These are phyloP conservation scores for Cotesia glomerata DNA, from an alignment of 1,140 invertebrate genomes.

Conservation along the genomic window DNA sequence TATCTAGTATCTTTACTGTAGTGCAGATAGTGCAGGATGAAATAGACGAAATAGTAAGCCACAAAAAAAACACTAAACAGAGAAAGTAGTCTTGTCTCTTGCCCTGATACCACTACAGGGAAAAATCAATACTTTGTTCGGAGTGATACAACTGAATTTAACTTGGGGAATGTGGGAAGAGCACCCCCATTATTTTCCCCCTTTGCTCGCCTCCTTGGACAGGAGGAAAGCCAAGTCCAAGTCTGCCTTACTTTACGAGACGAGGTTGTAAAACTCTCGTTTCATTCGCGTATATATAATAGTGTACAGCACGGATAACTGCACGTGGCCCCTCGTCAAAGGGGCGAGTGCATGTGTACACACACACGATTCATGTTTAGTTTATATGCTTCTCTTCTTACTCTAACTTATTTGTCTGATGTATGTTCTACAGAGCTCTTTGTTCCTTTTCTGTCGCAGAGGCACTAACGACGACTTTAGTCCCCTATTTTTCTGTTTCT, in stretches of 20 bases:
- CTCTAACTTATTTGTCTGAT: too few relatives aligned
- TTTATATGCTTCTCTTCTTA: not conserved
- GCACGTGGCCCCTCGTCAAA: constrained; percentile 1
- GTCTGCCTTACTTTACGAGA: constrained; percentile 14
- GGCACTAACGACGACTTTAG: not conserved
- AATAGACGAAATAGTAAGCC: not conserved
- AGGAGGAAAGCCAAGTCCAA: not conserved
- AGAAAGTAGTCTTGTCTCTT: constrained; percentile 1
- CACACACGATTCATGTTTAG: constrained; percentile 11
- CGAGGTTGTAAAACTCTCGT: constrained; percentile 27
- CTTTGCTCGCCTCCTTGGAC: not conserved
- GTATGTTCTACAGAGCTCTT: too few relatives aligned
- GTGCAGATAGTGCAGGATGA: not conserved
- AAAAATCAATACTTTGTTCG: constrained; percentile 18
- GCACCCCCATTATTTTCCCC: constrained; percentile 3
- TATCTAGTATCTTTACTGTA: not conserved
- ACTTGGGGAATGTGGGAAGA: not conserved
- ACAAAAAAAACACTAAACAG: not conserved
- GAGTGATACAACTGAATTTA: not conserved
- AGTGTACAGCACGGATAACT: not conserved
- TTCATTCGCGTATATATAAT: not conserved
- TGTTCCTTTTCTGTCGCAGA: not conserved
- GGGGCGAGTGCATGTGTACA: constrained; percentile 14
- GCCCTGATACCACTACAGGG: constrained; percentile 1
- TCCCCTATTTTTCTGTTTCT: not conserved